Percentiles rank a stretch among this genome's conserved stretches.
Conservation (phyloP, 2,113 vertebrate genomes). For the human (Homo sapiens) region DNA sequence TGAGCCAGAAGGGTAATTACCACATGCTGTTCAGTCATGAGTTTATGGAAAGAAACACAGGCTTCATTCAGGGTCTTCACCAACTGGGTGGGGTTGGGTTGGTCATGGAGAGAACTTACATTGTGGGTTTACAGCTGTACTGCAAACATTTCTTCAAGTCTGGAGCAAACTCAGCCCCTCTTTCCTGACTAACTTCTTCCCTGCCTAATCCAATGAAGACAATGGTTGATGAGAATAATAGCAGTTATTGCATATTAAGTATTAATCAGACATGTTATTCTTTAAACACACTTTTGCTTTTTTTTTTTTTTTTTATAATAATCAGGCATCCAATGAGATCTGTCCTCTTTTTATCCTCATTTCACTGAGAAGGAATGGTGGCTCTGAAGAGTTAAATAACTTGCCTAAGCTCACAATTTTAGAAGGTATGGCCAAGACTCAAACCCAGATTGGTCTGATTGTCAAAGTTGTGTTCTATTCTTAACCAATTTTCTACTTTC, state of each 20-base stretch:
- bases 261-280: neutral
- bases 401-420: neutral
- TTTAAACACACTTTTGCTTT: neutral
- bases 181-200: neutral
- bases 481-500: fast-evolving
- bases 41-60: slow-evolving; percentile 17
- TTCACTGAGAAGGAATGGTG: neutral
- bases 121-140: neutral
- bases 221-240: neutral
- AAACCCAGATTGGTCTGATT: neutral
- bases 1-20: neutral
- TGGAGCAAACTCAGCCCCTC: no score
- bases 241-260: neutral
- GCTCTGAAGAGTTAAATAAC: neutral
- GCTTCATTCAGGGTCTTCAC: neutral
- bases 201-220: neutral
- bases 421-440: neutral
- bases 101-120: neutral
- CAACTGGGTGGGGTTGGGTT: neutral
- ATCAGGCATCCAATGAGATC: neutral
- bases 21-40: neutral
- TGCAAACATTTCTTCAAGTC: neutral
- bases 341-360: neutral
- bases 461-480: neutral
- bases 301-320: neutral